phyloP scores from a whole-genome alignment of 2,888 invertebrate species.

The Criorhina ranunculi region DNA sequence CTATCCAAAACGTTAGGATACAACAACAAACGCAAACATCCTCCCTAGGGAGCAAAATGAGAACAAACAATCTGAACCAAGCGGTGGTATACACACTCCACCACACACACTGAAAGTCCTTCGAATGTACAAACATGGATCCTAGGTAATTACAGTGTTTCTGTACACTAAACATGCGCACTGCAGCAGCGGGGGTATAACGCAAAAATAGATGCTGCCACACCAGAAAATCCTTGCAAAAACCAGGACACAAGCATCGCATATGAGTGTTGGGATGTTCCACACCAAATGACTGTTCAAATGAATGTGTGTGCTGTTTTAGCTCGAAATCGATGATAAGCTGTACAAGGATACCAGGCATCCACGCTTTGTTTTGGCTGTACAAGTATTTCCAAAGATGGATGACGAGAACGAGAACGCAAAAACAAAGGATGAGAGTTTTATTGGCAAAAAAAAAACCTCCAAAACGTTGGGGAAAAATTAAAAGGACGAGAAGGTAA shows the following conservation, averaged over 20 bases:
- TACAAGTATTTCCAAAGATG: conserved; percentile 10
- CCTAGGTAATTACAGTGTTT: conserved; percentile 55
- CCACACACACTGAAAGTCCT: conserved; percentile 30
- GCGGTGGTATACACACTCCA: not conserved
- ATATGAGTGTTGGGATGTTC: not conserved
- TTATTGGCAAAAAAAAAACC: conserved; percentile 3
- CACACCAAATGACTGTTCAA: too few relatives aligned
- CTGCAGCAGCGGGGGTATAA: conserved; percentile 34
- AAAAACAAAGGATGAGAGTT: conserved; percentile 11
- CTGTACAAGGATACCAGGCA: conserved; percentile 4
- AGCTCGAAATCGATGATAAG: not conserved
- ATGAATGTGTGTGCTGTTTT: not conserved
- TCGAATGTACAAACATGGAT: conserved; percentile 46
- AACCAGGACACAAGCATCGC: conserved; percentile 46
- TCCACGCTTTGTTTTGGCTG: not conserved
- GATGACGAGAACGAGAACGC: not conserved
- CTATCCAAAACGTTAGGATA: not conserved
- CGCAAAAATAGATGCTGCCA: conserved; percentile 53
- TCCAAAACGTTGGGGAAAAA: not conserved
- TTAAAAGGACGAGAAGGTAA: conserved; percentile 38
- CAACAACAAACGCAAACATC: conserved; percentile 30
- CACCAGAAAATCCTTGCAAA: conserved; percentile 26
- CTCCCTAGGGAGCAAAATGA: conserved; percentile 49
- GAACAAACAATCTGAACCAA: conserved; percentile 40
- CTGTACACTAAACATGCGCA: conserved; percentile 64